These are phyloP conservation scores for Metallyticus violacea DNA, from an alignment of 2,888 invertebrate genomes.

Conservation along the genomic window DNA sequence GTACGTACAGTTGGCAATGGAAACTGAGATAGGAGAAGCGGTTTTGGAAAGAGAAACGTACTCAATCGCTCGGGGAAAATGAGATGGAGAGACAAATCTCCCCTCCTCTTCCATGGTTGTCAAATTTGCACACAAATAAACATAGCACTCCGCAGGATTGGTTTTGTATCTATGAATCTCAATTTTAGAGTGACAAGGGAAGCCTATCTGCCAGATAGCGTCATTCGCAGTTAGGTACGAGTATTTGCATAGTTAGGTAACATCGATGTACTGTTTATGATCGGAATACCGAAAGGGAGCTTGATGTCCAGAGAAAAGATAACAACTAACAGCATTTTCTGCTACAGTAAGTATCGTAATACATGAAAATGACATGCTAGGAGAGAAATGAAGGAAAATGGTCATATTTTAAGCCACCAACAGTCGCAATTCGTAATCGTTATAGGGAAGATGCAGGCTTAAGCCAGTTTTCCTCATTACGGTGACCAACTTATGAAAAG, in stretches of 20 bases:
- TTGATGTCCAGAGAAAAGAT: too few species aligned
- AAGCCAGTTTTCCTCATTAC: too few species aligned
- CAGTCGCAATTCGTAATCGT: too few species aligned
- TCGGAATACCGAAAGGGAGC: too few species aligned
- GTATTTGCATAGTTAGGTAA: neutral
- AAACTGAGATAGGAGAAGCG: neutral
- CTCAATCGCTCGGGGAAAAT: neutral
- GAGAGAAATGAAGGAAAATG: too few species aligned
- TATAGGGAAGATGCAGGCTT: too few species aligned
- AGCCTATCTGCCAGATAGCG: neutral
- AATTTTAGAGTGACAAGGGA: neutral
- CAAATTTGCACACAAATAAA: conserved; percentile 18
- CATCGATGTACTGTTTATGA: neutral
- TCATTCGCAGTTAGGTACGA: too few species aligned
- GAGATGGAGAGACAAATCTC: neutral
- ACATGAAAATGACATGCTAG: too few species aligned
- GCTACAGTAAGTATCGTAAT: too few species aligned
- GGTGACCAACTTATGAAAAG: too few species aligned
- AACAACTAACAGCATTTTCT: too few species aligned
- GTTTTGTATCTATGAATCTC: neutral
- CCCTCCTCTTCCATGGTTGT: neutral
- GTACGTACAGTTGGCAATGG: neutral
- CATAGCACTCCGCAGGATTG: neutral
- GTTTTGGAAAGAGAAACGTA: neutral
- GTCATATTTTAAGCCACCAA: too few species aligned